Conservation (phyloP, 2,113 vertebrate genomes). For the Dromaius novaehollandiae region DNA sequence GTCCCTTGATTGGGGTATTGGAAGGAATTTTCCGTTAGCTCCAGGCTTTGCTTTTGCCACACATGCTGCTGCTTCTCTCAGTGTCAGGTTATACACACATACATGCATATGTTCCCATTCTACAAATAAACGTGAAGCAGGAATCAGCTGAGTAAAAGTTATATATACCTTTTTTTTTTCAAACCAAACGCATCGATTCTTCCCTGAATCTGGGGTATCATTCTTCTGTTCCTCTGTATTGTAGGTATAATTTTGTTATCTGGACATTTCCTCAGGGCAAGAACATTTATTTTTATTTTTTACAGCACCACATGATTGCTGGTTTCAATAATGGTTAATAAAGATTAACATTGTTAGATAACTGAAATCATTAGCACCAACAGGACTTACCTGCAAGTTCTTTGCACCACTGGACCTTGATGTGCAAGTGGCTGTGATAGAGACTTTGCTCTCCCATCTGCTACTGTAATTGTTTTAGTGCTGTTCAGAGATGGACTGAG, state of each 20-base stretch:
- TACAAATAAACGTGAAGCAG: accelerated
- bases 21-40: accelerated
- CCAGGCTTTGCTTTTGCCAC: not conserved
- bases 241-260: not conserved
- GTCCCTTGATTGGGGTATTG: not conserved
- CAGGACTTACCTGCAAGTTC: not conserved
- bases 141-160: not conserved
- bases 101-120: not conserved
- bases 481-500: accelerated
- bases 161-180: accelerated
- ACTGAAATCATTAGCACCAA: accelerated
- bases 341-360: accelerated
- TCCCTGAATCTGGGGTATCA: accelerated
- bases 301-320: accelerated
- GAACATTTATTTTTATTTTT: not conserved
- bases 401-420: accelerated
- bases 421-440: accelerated
- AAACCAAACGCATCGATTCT: not conserved
- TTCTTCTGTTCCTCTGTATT: not conserved
- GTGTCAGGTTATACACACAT: not conserved
- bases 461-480: accelerated
- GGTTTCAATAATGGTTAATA: accelerated
- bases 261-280: not conserved
- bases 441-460: not conserved
- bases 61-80: not conserved